phyloP scores from a whole-genome alignment of 2,113 vertebrate genomes.

The Genyomyrus donnyi region DNA sequence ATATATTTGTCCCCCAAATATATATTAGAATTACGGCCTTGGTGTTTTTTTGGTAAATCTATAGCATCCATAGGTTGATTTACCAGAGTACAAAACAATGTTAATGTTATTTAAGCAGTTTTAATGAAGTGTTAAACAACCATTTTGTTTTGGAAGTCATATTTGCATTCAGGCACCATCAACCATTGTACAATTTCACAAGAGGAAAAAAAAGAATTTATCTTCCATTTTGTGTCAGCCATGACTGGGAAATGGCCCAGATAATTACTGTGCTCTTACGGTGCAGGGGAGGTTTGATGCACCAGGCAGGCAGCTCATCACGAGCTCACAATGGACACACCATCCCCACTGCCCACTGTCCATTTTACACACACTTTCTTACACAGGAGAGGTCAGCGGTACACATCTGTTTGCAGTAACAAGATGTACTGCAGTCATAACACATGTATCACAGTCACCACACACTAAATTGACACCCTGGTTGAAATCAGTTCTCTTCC shows the following conservation, averaged over 20 bases:
- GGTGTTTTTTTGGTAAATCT: background rate
- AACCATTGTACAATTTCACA: background rate
- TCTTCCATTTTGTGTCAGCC: background rate
- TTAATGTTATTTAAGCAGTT: background rate
- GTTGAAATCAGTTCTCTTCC: background rate
- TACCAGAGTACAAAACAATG: background rate
- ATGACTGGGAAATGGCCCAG: slow-evolving; percentile 8
- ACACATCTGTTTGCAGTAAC: background rate
- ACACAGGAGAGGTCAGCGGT: background rate
- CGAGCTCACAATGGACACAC: background rate
- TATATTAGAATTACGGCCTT: too few relatives aligned
- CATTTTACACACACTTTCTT: background rate
- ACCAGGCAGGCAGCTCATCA: background rate
- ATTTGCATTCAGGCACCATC: background rate
- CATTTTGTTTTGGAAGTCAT: background rate
- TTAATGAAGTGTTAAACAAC: background rate
- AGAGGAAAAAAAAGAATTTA: background rate
- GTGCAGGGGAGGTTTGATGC: background rate
- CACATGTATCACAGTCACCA: background rate
- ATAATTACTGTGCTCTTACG: background rate
- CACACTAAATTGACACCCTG: background rate
- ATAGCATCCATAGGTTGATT: background rate
- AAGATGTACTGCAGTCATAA: background rate
- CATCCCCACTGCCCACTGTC: background rate
- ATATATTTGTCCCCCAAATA: too few relatives aligned